Evolutionary conservation across 1,140 invertebrate genomes (phyloP), one percentile per base, ranked within the genome.

Genomic region (Ips typographus): DNA sequence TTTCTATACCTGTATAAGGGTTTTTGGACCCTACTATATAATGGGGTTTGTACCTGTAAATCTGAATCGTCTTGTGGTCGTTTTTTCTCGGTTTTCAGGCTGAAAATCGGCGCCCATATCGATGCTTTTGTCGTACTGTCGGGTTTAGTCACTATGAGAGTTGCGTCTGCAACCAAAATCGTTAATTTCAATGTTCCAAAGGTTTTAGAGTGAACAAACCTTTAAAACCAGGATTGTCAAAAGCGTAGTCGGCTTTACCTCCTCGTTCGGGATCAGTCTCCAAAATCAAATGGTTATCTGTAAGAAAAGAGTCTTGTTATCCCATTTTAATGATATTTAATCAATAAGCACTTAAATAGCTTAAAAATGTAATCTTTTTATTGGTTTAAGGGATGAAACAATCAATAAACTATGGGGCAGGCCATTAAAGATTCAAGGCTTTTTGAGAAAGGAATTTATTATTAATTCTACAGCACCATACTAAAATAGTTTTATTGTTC

Each of bases 181-280:
- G 59, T 60, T 60, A 42, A 68, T 39, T 39, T 43, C 36, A 7
- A 53, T 0, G 2, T 59, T 6, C 8, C 1, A 37, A 37, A 4
- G 44, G 3, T 22, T 53, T 42, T 70, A 1, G 57, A 57, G 59
- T 6, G 37, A 56, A 74, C 68, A 78, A 76, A 83, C 86, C 85
- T 80, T 87, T 86, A 83, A 91, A 92, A 52, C 89, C 90, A 22
- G 89, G 89, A 83, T 92, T 92, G 80, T 92, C 91, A 77, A 91
- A 92, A 0, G 90, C 90, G 75, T 88, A 92, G 55, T 89, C 87
- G 72, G 88, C 86, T 65, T 89, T 89, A 1, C 88, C 88, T 1
- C 88, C 89, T 55, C 86, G 88, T 75, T 90, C 89, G 0, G 89
- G 88, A 75, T 90, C 89, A 4, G 86, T 88, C 65, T 88, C 85